Percentiles rank a stretch among this genome's conserved stretches.
These are phyloP conservation scores for Patella pellucida DNA, from an alignment of 2,888 invertebrate genomes.

Conservation along the genomic window DNA sequence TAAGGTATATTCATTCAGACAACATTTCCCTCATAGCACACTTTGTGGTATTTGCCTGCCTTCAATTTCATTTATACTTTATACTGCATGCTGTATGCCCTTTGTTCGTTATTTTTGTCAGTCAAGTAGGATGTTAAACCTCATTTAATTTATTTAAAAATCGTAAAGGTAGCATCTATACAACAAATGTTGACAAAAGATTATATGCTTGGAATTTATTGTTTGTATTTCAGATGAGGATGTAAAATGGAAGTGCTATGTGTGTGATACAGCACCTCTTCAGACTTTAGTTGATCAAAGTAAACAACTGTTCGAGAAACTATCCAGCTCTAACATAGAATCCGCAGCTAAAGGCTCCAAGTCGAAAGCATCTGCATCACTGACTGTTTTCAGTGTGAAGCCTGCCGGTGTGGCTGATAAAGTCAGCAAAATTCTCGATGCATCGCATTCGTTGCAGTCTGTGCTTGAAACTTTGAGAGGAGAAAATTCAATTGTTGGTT, in stretches of 20 bases:
- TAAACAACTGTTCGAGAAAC: constrained; percentile 47
- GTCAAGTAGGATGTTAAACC: too few species aligned
- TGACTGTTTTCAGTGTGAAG: not conserved
- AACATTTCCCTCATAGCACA: too few species aligned
- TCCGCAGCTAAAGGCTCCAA: not conserved
- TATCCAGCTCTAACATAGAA: constrained; percentile 25
- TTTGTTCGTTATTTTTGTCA: too few species aligned
- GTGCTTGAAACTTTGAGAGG: not conserved
- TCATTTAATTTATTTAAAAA: too few species aligned
- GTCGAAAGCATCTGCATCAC: not conserved
- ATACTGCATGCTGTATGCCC: too few species aligned
- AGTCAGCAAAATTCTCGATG: not conserved
- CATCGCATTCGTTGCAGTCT: not conserved
- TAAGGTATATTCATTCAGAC: too few species aligned
- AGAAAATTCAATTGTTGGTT: not conserved
- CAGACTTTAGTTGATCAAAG: constrained; percentile 70
- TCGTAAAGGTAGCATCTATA: too few species aligned
- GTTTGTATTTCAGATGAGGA: constrained; percentile 46
- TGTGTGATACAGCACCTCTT: constrained; percentile 72
- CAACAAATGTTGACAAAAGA: constrained; percentile 5
- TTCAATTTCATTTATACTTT: too few species aligned
- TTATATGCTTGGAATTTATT: not conserved
- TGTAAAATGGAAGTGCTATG: constrained; percentile 73
- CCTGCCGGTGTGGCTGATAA: not conserved
- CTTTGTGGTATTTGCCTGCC: too few species aligned